Conservation (phyloP, 2,113 vertebrate genomes). For the Upupa epops region DNA sequence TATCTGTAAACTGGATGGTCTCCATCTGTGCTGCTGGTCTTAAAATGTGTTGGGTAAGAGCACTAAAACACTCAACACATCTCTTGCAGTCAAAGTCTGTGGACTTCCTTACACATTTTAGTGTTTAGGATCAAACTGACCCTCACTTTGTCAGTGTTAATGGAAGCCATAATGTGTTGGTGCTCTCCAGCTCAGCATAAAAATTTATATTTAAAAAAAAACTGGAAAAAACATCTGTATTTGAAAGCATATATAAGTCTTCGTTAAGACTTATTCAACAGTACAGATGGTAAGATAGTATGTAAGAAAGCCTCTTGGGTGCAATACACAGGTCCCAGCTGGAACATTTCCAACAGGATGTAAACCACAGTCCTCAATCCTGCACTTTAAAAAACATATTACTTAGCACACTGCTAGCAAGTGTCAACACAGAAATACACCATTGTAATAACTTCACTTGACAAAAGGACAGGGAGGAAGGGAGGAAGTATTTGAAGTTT, state of each 20-base stretch:
- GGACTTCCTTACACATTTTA: slow-evolving; percentile 9
- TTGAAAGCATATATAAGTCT: slow-evolving; percentile 48
- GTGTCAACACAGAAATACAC: slow-evolving; percentile 67
- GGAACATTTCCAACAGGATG: slow-evolving; percentile 74
- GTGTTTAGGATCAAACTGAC: slow-evolving; percentile 19
- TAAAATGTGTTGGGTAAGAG: slow-evolving; percentile 44
- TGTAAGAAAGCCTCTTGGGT: slow-evolving; percentile 53
- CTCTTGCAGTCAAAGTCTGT: slow-evolving; percentile 33
- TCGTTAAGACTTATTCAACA: slow-evolving; percentile 38
- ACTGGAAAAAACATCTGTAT: background rate
- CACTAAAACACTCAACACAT: slow-evolving; percentile 64
- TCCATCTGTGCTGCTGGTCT: slow-evolving; percentile 61
- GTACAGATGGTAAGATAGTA: slow-evolving; percentile 69
- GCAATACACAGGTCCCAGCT: slow-evolving; percentile 46
- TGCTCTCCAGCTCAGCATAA: slow-evolving; percentile 21
- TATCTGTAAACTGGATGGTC: slow-evolving; percentile 18
- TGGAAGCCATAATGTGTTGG: slow-evolving; percentile 36
- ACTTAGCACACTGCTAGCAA: slow-evolving; percentile 72
- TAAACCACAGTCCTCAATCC: slow-evolving; percentile 56
- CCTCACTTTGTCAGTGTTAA: slow-evolving; percentile 14
- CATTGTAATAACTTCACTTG: slow-evolving; percentile 41
- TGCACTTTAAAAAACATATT: slow-evolving; percentile 68
- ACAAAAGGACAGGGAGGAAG: background rate
- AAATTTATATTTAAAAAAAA: slow-evolving; percentile 10
- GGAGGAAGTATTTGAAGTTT: background rate